These are phyloP conservation scores for Bombus soroeensis DNA, from an alignment of 1,140 invertebrate genomes.

Conservation along the genomic window DNA sequence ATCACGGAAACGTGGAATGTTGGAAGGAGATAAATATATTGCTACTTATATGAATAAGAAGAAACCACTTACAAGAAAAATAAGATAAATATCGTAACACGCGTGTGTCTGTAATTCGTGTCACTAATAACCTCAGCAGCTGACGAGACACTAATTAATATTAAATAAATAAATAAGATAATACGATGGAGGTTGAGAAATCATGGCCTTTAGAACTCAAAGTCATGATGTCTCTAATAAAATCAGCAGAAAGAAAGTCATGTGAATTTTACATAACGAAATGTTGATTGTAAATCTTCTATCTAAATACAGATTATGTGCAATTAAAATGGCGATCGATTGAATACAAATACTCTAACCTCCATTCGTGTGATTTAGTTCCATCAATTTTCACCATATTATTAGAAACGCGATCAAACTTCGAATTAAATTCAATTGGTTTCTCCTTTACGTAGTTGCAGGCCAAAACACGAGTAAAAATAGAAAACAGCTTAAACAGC, in stretches of 20 bases:
- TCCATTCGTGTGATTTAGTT: not conserved
- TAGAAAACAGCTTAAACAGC: conserved; percentile 24
- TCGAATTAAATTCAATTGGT: not conserved
- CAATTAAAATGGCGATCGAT: not conserved
- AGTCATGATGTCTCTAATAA: not conserved
- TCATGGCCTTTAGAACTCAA: conserved; percentile 53
- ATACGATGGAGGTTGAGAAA: conserved; percentile 12
- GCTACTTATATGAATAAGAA: not conserved
- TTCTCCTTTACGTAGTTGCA: not conserved
- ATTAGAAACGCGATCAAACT: not conserved
- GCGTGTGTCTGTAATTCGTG: too few species aligned
- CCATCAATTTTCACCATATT: not conserved
- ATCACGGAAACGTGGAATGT: not conserved
- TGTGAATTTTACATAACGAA: not conserved
- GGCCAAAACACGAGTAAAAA: conserved; percentile 10
- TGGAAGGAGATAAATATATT: not conserved
- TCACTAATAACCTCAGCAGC: too few species aligned
- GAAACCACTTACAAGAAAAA: not conserved
- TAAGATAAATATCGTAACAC: not conserved
- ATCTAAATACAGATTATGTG: not conserved
- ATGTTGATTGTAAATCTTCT: not conserved
- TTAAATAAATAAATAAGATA: conserved; percentile 17
- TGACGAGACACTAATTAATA: too few species aligned
- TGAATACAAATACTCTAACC: not conserved
- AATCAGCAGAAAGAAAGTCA: not conserved